Evolutionary conservation across 2,113 vertebrate genomes (phyloP), one percentile per base, ranked within the genome.

Genomic region (Caranx ignobilis): DNA sequence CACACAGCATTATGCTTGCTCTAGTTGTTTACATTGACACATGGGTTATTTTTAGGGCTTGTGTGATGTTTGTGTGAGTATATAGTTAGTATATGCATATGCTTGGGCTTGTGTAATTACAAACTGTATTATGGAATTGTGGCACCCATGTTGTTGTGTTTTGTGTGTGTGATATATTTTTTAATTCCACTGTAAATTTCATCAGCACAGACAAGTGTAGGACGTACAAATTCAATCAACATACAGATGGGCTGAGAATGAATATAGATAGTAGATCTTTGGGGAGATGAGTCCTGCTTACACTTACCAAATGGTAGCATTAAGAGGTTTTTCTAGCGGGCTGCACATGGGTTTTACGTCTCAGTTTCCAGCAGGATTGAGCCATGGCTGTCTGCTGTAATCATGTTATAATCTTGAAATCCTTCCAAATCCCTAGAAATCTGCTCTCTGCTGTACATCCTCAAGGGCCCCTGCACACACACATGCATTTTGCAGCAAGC

Each of bases 351-450:
- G 84, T 74, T 86, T 90, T 86, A 59, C 65, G 82, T 89, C 67
- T 76, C 79, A 54, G 39, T 88, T 76, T 63, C 75, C 69, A 71
- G 18, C 78, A 68, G 81, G 70, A 77, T 77, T 81, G 45, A 87
- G 81, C 75, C 71, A 70, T 82, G 59, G 56, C 82, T 79, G 56
- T 47, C 61, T 67, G 81, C 62, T 89, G 85, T 92, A 88, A 91
- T 91, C 88, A 87, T 68, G 70, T 57, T 82, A 80, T 91, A 91
- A 95, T 94, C 92, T 91, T 91, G 87, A 92, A 94, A 95, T 93
- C 88, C 90, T 78, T 89, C 81, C 79, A 92, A 94, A 94, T 93
- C 92, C 89, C 75, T 91, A 67, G 73, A 92, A 91, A 94, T 92
- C 87, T 88, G 75, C n/a, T 80, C 47, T 74, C 34, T 13, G 13